Evolutionary conservation across 2,888 invertebrate species (phyloP), one percentile per base, ranked within the genome.

Genomic region (Ophion ventricosus): DNA sequence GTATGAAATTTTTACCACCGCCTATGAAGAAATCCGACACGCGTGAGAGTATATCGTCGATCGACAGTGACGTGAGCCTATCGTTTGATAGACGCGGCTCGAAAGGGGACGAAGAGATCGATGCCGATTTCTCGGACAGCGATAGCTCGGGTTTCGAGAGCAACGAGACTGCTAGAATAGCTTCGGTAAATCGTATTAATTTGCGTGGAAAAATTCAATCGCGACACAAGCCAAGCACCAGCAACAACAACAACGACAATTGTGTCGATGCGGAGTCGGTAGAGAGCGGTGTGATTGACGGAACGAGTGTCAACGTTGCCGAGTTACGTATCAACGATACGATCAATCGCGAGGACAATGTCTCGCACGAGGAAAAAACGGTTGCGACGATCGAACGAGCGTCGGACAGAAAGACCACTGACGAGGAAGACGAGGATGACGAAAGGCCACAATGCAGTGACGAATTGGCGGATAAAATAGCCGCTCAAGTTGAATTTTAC

Each of bases 401-500:
- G 3, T 29, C 20, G 26, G 76, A 81, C 23, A 72, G 77, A 63
- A 81, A 80, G 81, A 95, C 72, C 91, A 93, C 80, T 94, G 84
- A 87, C 43, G 80, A 82, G 56, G 76, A 86, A 1, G 85, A 83
- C 1, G 90, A 90, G 4, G 90, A 90, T 3, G 88, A 91, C 40
- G 92, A 93, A 86, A 91, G 94, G 0, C 91, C 94, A 0, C 97
- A 97, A 0, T 83, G 85, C 66, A 96, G 95, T 87, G 97, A 97
- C 4, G 97, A 97, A 88, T 93, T 97, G 49, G 95, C 97, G 14
- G 95, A 96, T 85, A 96, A 96, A 89, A 98, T 98, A 88, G 96
- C 97, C 72, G 95, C 96, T 67, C 98, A 98, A 92, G 98, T 99
- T 29, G 99, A 99, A 94, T 98, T 97, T 92, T 99, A 99, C 94